Evolutionary conservation across 2,888 invertebrate genomes (phyloP).

Genomic region (Emesis russula): DNA sequence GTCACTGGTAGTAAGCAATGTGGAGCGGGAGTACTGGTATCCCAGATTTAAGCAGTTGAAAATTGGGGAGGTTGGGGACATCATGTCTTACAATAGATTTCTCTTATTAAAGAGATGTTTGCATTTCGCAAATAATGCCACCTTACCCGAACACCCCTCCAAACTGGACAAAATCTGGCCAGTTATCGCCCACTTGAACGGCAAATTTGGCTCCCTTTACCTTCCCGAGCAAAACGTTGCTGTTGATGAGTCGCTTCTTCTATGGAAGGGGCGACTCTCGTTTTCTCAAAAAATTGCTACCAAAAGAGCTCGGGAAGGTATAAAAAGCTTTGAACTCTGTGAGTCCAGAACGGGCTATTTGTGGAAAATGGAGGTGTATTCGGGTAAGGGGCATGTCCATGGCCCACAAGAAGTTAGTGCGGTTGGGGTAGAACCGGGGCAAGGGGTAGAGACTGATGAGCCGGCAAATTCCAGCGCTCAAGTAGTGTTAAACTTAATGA

Average conservation of each 20-base stretch:
- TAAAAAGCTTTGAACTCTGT: constrained; percentile 81
- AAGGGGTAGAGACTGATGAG: constrained; percentile 38
- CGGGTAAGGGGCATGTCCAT: constrained; percentile 71
- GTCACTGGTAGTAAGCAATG: constrained; percentile 36
- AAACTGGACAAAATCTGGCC: too few species aligned
- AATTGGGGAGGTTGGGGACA: too few species aligned
- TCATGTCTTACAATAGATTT: too few species aligned
- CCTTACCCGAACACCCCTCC: too few species aligned
- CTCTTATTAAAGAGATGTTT: too few species aligned
- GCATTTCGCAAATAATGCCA: too few species aligned
- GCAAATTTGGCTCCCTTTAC: too few species aligned
- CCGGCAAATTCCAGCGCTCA: constrained; percentile 77
- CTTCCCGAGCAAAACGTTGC: constrained; percentile 70
- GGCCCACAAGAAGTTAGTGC: too few species aligned
- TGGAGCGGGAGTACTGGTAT: constrained; percentile 54
- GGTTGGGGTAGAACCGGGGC: too few species aligned
- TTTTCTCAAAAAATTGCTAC: constrained; percentile 52
- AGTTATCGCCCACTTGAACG: too few species aligned
- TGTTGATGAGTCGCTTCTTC: constrained; percentile 80
- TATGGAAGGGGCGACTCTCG: constrained; percentile 53
- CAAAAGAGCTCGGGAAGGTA: constrained; percentile 77
- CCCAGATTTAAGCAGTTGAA: too few species aligned
- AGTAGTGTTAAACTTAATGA: constrained; percentile 66
- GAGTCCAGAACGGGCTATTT: constrained; percentile 78
- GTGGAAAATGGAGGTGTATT: constrained; percentile 75